Evolutionary conservation across 1,140 invertebrate species (phyloP).

Genomic region (Camponotus vicinus): DNA sequence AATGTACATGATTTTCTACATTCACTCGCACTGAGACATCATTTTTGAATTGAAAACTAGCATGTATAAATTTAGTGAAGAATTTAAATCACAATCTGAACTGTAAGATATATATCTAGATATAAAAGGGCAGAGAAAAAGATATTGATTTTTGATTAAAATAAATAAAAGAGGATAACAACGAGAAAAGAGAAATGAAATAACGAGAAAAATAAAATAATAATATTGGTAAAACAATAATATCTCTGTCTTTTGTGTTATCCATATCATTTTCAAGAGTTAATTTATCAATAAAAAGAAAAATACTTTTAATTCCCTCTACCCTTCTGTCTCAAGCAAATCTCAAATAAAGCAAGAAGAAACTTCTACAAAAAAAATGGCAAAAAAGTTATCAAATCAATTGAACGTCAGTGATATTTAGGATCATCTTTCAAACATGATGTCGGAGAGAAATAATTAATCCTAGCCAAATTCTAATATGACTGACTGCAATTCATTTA

Average conservation of each 20-base stretch:
- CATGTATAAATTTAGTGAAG: neutral
- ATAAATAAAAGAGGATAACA: neutral
- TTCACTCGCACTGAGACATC: neutral
- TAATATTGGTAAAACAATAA: neutral
- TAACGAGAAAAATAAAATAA: neutral
- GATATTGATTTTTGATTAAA: neutral
- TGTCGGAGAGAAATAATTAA: neutral
- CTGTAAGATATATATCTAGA: neutral
- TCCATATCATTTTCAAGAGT: neutral
- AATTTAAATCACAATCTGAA: neutral
- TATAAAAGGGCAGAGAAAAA: neutral
- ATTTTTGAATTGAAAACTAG: neutral
- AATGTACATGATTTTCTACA: neutral
- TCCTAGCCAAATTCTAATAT: neutral
- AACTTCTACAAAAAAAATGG: neutral
- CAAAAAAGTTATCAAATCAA: neutral
- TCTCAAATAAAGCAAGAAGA: neutral
- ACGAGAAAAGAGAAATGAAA: neutral
- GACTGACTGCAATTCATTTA: neutral
- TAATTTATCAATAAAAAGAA: neutral
- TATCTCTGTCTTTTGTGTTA: neutral
- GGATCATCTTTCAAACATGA: neutral
- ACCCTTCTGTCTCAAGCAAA: neutral
- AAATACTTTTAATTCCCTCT: neutral
- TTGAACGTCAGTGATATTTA: neutral